A percentile compares a stretch with the other conserved stretches of the same genome.
phyloP scores from a whole-genome alignment of 2,797 vertebrate genomes.

The Mus minutoides region DNA sequence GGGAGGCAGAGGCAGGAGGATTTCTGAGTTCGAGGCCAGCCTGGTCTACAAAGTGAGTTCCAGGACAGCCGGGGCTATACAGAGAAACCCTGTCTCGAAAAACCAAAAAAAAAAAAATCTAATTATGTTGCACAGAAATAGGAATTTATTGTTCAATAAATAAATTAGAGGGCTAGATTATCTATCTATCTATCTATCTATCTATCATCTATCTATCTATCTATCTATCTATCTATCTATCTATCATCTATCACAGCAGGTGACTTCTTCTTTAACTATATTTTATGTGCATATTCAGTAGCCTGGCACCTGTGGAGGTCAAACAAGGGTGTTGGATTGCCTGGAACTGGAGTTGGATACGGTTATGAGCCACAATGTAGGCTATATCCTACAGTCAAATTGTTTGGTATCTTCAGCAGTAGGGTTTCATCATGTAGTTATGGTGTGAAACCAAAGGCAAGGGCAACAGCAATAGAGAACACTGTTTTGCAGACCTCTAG shows the following conservation, averaged over 20 bases:
- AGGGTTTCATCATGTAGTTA: not conserved
- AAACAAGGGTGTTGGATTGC: not conserved
- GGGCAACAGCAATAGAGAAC: not conserved
- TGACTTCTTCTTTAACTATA: not conserved
- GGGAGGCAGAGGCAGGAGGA: too few relatives aligned
- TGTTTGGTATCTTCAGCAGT: not conserved
- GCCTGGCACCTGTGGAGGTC: not conserved
- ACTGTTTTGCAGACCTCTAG: not conserved
- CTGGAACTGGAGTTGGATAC: not conserved
- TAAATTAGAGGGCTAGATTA: not conserved
- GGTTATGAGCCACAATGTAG: not conserved
- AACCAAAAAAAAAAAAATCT: too few relatives aligned
- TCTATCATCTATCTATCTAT: not conserved
- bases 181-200: not conserved
- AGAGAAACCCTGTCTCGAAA: too few relatives aligned
- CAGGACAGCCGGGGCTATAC: too few relatives aligned
- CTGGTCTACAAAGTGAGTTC: too few relatives aligned
- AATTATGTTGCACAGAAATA: not conserved
- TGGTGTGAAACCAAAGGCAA: not conserved
- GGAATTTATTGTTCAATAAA: conserved; percentile 14
- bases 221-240: not conserved
- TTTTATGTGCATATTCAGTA: not conserved
- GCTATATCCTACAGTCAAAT: not conserved
- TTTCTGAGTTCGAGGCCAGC: too few relatives aligned
- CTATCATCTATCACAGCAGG: not conserved